Percentiles rank a stretch among this genome's conserved stretches.
phyloP scores from a whole-genome alignment of 1,140 invertebrate genomes.

The Ladona fulva region DNA sequence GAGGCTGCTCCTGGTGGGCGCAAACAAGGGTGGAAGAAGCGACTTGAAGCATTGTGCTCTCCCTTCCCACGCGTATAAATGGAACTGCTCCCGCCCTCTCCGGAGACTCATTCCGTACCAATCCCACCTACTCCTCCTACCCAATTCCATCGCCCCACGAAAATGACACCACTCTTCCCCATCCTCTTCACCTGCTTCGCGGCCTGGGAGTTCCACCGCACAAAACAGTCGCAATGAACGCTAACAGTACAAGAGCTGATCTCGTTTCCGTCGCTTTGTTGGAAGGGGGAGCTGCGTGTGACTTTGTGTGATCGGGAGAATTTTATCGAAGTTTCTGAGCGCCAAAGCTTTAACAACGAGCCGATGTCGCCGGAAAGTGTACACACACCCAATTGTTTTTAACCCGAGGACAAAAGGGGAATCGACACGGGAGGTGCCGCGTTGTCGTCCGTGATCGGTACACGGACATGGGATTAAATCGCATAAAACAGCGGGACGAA shows the following conservation, averaged over 20 bases:
- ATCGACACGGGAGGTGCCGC: not conserved
- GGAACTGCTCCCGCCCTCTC: not conserved
- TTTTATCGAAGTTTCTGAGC: slow-evolving; percentile 1
- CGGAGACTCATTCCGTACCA: not conserved
- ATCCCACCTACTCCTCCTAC: not conserved
- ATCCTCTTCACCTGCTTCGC: not conserved
- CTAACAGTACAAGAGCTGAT: slow-evolving; percentile 2
- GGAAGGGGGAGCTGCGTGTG: not conserved
- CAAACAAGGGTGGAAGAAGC: not conserved
- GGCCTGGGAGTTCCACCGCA: not conserved
- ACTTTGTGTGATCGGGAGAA: not conserved
- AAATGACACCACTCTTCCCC: not conserved
- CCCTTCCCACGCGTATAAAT: not conserved
- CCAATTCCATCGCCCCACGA: not conserved
- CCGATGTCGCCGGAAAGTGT: not conserved
- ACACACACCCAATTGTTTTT: slow-evolving; percentile 6
- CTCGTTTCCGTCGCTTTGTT: not conserved
- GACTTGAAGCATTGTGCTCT: not conserved
- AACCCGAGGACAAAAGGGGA: not conserved
- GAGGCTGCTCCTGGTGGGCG: not conserved
- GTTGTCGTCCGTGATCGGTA: not conserved
- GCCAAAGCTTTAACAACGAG: not conserved
- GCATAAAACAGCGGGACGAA: not conserved
- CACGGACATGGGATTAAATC: not conserved
- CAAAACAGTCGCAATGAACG: not conserved